A percentile compares a stretch with the other conserved stretches of the same genome.
Conservation (phyloP, 2,113 vertebrate genomes). For the Oxygymnocypris stewartii region DNA sequence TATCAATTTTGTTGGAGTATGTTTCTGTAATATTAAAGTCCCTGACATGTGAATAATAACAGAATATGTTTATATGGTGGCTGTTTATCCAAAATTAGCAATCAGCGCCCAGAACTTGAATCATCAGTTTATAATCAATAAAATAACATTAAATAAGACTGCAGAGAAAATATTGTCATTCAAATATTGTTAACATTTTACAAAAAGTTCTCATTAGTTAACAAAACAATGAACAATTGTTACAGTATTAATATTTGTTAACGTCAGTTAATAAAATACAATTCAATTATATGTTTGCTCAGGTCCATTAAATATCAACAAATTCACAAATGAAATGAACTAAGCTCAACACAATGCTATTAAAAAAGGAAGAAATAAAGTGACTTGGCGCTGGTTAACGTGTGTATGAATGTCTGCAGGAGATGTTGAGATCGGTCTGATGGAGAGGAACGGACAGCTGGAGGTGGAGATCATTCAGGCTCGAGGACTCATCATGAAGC, state of each 20-base stretch:
- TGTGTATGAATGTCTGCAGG: slow-evolving; percentile 71
- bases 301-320: too few species aligned
- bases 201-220: too few species aligned
- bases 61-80: too few species aligned
- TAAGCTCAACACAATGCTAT: background rate
- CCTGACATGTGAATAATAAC: too few species aligned
- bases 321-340: too few species aligned
- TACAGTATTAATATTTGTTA: too few species aligned
- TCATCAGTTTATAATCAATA: background rate
- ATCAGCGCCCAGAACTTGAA: background rate
- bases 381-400: background rate
- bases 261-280: too few species aligned
- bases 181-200: too few species aligned
- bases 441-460: slow-evolving; percentile 92
- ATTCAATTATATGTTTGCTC: too few species aligned
- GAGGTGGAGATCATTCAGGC: slow-evolving; percentile 99
- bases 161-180: background rate
- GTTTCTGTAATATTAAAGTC: too few species aligned
- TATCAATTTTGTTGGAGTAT: background rate
- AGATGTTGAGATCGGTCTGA: slow-evolving; percentile 92
- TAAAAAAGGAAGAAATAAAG: background rate
- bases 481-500: slow-evolving; percentile 91
- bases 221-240: too few species aligned
- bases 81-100: background rate
- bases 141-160: background rate